Conservation (phyloP, 92 coral and sea anemone genomes). For the Bergia sp. region DNA sequence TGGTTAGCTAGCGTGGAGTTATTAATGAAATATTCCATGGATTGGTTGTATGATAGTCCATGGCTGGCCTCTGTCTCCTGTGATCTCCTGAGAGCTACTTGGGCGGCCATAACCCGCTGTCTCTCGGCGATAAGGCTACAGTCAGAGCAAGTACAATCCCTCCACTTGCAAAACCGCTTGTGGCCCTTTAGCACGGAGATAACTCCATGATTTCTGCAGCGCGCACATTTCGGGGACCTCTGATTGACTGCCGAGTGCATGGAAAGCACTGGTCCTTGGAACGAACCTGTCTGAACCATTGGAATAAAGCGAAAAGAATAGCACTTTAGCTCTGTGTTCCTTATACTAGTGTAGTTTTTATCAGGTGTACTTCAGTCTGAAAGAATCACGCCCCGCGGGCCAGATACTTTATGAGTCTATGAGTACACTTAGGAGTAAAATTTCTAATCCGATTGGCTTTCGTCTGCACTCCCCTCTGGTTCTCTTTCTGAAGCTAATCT, state of each 20-base stretch:
- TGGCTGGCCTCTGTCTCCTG: constrained; percentile 79
- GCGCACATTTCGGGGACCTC: constrained; percentile 97
- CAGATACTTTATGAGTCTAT: constrained; percentile 5
- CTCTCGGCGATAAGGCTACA: constrained; percentile 97
- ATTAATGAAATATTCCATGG: constrained; percentile 22
- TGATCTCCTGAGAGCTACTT: constrained; percentile 94
- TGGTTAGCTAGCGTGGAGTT: constrained; percentile 13
- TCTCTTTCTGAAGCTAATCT: constrained; percentile 21
- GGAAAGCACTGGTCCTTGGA: constrained; percentile 32
- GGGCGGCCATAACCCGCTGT: constrained; percentile 99
- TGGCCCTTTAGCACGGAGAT: constrained; percentile 97
- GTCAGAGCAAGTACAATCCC: constrained; percentile 95
- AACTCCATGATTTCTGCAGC: constrained; percentile 98
- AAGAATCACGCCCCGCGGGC: constrained; percentile 30
- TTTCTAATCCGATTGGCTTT: constrained; percentile 17
- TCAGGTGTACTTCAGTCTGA: constrained; percentile 7
- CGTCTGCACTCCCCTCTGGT: constrained; percentile 17
- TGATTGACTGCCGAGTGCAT: constrained; percentile 52
- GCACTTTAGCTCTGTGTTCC: constrained; percentile 16
- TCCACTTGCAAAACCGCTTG: constrained; percentile 98
- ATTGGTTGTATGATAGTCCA: constrained; percentile 27
- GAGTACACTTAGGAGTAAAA: constrained; percentile 9
- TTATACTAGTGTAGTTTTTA: neutral
- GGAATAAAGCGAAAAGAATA: constrained; percentile 11
- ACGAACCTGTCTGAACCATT: constrained; percentile 53